Conservation (phyloP, 2,888 invertebrate genomes). For the Pimpla rufipes region DNA sequence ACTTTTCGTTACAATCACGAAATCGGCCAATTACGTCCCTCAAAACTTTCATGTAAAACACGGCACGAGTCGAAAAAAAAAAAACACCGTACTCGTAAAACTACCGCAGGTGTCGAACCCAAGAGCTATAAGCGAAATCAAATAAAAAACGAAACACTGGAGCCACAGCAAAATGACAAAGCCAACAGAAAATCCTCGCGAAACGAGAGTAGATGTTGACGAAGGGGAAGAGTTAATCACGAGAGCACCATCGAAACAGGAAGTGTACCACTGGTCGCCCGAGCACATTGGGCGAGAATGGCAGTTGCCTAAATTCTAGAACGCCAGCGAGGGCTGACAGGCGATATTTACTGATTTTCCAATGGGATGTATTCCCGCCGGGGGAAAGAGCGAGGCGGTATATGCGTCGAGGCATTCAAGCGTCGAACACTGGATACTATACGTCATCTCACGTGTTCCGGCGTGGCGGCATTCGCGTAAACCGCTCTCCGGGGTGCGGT, state of each 20-base stretch:
- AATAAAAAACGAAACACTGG: too few relatives aligned
- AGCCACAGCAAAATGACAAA: too few relatives aligned
- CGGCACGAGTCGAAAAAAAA: too few relatives aligned
- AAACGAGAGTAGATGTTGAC: background rate
- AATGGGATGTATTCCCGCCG: conserved; percentile 68
- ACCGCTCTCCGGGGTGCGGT: conserved; percentile 81
- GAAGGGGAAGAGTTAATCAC: background rate
- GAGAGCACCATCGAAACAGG: background rate
- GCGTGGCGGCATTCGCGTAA: conserved; percentile 79
- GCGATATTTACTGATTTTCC: conserved; percentile 75
- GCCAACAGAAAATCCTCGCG: too few relatives aligned
- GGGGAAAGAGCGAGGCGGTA: conserved; percentile 70
- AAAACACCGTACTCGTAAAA: too few relatives aligned
- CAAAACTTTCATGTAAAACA: too few relatives aligned
- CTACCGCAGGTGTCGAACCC: too few relatives aligned
- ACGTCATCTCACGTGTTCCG: conserved; percentile 82
- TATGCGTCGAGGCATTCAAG: conserved; percentile 78
- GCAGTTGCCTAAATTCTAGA: background rate
- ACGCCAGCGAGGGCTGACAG: conserved; percentile 55
- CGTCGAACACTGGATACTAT: conserved; percentile 80
- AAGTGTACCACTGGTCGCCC: background rate
- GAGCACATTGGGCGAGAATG: background rate
- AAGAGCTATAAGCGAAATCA: too few relatives aligned
- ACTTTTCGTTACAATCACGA: too few relatives aligned
- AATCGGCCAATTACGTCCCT: too few relatives aligned